Base-by-base conservation (phyloP, 2,113 vertebrate species). In the Onychorhynchus coronatus region DNA sequence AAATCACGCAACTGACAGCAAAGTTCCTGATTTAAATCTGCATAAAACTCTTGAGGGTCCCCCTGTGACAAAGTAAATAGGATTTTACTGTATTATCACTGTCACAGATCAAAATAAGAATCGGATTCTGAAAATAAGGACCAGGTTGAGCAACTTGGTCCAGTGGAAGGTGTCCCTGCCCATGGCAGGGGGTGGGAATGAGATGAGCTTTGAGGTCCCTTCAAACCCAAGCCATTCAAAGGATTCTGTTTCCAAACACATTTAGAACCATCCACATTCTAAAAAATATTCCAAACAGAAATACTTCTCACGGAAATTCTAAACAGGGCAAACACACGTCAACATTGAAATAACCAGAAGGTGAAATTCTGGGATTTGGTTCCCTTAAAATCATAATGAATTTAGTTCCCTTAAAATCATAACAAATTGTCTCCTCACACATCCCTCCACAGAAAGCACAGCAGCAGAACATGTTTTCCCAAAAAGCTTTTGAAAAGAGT, bases 231-330 rank as follows among this genome's bases (percentile, higher is more conserved):
- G 18, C 8, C 20, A 21, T 33, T 12, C 35, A 10, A 10, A 21
- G 7, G 41, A 73, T 65, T 27, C n/a, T 24, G 22, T 6, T 62
- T n/a, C 30, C 81, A 47, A 31, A 22, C 59, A 2, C 0, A 0
- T 33, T 61, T 27, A 53, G 8, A 44, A 41, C 17, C 52, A 66
- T 3, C 20, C 20, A 58, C 6, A 11, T 46, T 20, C 52, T 18
- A 44, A 19, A 70, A 87, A 67, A 14, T 2, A 82, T 33, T 58
- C 53, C 47, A 85, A 74, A n/a, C 1, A 31, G 22, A 81, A 87
- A 35, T 27, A 7, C 7, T 7, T 1, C 47, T 41, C 41, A 11
- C 14, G 27, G 30, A 70, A 49, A 19, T 16, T 19, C 41, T 9
- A 9, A 76, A 31, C 13, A 9, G 24, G 12, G 4, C 10, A 82